phyloP scores from a whole-genome alignment of 2,113 vertebrate species.

The Coryphaenoides rupestris region DNA sequence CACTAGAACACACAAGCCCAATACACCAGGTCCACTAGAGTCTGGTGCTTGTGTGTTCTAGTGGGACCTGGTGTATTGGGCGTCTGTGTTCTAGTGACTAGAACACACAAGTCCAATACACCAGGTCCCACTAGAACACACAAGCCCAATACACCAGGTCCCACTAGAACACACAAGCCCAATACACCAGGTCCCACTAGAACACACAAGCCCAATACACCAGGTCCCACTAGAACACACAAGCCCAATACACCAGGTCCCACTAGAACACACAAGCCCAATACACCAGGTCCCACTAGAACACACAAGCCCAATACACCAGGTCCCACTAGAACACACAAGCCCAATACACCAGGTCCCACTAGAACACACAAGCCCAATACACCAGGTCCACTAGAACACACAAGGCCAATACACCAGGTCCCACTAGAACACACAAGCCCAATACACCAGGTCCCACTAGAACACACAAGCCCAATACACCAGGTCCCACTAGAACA shows the following conservation, averaged over 20 bases:
- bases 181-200: too few relatives aligned
- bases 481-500: too few relatives aligned
- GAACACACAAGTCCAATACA: constrained; percentile 57
- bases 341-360: constrained; percentile 87
- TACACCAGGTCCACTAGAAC: too few relatives aligned
- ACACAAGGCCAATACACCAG: too few relatives aligned
- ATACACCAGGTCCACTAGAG: too few relatives aligned
- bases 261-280: too few relatives aligned
- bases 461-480: constrained; percentile 35
- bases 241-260: neutral
- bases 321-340: too few relatives aligned
- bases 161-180: constrained; percentile 67
- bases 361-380: constrained; percentile 57
- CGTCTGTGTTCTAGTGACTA: too few relatives aligned
- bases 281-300: constrained; percentile 85
- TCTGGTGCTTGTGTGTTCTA: too few relatives aligned
- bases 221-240: constrained; percentile 78
- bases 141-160: constrained; percentile 75
- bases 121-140: constrained; percentile 79
- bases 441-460: constrained; percentile 83
- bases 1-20: constrained; percentile 63
- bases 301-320: constrained; percentile 5
- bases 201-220: too few relatives aligned
- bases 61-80: too few relatives aligned
- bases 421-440: constrained; percentile 74